Conservation (phyloP, 2,113 vertebrate genomes). For the Salvelinus namaycush region DNA sequence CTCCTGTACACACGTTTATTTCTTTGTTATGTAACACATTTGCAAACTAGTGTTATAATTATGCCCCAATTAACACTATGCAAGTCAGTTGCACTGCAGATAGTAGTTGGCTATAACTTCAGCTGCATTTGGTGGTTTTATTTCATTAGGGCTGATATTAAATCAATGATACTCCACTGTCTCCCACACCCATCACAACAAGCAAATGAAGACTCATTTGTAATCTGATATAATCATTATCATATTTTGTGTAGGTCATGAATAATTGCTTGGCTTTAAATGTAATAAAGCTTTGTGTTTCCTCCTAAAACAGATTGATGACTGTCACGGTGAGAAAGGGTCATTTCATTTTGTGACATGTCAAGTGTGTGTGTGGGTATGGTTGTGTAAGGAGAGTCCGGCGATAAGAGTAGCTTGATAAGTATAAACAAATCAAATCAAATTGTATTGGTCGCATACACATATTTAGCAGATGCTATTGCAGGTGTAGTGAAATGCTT, state of each 20-base stretch:
- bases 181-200: too few species aligned
- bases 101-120: too few species aligned
- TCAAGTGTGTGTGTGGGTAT: neutral
- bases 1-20: too few species aligned
- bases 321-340: neutral
- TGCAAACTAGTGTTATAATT: too few species aligned
- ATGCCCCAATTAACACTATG: too few species aligned
- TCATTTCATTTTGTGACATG: neutral
- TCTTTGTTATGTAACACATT: too few species aligned
- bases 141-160: neutral
- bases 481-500: too few species aligned
- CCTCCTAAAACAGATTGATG: neutral
- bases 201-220: neutral
- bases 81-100: too few species aligned
- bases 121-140: neutral
- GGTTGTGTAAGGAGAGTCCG: neutral
- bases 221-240: neutral
- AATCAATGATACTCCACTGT: neutral
- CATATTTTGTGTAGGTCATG: neutral
- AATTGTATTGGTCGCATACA: too few species aligned
- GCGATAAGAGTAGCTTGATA: neutral
- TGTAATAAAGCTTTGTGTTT: neutral
- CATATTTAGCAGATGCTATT: too few species aligned
- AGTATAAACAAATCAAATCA: neutral
- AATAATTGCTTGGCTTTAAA: neutral